These are phyloP conservation scores for Apodemus agrarius DNA, from an alignment of 2,797 vertebrate genomes.

Conservation along the genomic window DNA sequence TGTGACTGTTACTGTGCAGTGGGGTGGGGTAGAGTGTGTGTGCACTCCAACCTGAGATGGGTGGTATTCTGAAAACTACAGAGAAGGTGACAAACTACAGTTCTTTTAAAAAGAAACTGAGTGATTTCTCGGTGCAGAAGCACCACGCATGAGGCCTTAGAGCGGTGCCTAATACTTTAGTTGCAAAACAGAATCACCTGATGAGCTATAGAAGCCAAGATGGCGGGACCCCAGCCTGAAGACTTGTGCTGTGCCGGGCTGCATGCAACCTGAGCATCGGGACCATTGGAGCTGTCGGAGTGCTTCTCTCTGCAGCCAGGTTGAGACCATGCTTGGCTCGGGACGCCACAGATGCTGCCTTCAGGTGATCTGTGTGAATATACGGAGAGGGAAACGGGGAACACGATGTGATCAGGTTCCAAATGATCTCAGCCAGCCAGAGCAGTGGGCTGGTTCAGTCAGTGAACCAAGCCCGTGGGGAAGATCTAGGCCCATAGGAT, in stretches of 20 bases:
- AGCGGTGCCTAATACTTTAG: background rate
- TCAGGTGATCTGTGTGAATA: background rate
- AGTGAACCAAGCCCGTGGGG: background rate
- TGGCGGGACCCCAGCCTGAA: background rate
- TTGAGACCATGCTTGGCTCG: background rate
- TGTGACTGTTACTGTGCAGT: background rate
- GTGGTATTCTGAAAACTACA: background rate
- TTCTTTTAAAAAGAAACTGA: background rate
- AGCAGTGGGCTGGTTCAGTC: rapidly evolving
- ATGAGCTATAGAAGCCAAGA: background rate
- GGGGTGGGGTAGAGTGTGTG: too few species aligned
- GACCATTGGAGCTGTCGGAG: background rate
- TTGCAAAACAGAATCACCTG: background rate
- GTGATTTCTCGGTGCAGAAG: background rate
- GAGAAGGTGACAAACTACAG: background rate
- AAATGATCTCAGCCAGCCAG: background rate
- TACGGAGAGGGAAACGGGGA: rapidly evolving
- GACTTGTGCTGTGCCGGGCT: rapidly evolving
- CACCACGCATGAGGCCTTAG: rapidly evolving
- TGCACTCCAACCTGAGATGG: background rate
- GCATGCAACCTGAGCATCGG: background rate
- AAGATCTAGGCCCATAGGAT: background rate
- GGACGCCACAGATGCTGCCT: background rate
- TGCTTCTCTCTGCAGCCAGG: background rate
- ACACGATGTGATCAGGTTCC: background rate